Evolutionary conservation across 1,140 invertebrate genomes (phyloP).

Genomic region (Macrobrachium rosenbergii): DNA sequence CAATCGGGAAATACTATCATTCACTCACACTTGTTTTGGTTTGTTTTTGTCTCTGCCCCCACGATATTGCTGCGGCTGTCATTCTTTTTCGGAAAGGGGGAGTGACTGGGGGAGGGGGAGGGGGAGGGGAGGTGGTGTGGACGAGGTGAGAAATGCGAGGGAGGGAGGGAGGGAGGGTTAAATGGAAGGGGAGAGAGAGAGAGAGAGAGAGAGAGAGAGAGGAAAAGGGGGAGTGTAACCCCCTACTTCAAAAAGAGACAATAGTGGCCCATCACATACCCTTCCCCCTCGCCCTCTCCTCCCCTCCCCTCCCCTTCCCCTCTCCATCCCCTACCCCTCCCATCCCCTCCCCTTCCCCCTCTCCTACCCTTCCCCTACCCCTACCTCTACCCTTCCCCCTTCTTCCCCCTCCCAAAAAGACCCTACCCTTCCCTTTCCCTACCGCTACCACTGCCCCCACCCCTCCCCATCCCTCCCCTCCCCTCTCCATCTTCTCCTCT

Average conservation of each 20-base stretch:
- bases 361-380: too few species aligned
- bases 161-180: not conserved
- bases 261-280: too few species aligned
- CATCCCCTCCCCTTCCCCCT: not conserved
- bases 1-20: not conserved
- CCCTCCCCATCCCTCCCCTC: not conserved
- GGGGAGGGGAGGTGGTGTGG: not conserved
- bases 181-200: not conserved
- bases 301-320: too few species aligned
- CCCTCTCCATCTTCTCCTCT: too few species aligned
- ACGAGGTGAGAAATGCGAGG: not conserved
- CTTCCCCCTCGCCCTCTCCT: too few species aligned
- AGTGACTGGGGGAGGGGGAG: not conserved
- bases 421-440: too few species aligned
- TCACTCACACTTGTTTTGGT: not conserved
- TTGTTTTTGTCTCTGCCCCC: too few species aligned
- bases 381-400: too few species aligned
- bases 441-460: too few species aligned
- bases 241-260: not conserved
- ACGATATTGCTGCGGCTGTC: not conserved
- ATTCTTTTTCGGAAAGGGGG: constrained; percentile 6
- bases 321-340: too few species aligned
- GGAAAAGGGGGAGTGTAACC: not conserved
- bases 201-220: not conserved
- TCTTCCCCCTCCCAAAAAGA: too few species aligned